Evolutionary conservation across 2,888 invertebrate species (phyloP).

Genomic region (Pyrgus malvae): DNA sequence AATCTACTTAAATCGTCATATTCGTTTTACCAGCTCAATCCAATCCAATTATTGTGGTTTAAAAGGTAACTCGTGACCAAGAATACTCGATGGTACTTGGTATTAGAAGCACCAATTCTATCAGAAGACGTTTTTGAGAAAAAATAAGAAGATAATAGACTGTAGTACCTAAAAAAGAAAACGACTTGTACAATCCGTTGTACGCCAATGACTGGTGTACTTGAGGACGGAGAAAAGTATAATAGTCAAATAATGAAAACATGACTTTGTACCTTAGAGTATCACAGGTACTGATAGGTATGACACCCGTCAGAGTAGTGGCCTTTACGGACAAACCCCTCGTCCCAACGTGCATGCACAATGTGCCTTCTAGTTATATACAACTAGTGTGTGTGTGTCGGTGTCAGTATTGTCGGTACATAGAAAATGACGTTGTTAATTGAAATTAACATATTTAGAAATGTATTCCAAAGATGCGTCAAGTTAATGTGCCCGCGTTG

Average conservation of each 20-base stretch:
- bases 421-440: too few relatives aligned
- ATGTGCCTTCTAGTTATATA: too few relatives aligned
- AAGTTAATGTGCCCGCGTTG: too few relatives aligned
- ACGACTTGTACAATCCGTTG: neutral
- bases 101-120: constrained; percentile 15
- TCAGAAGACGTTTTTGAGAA: constrained; percentile 5
- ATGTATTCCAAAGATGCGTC: too few relatives aligned
- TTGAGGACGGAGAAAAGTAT: neutral
- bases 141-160: constrained; percentile 13
- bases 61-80: neutral
- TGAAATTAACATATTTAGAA: too few relatives aligned
- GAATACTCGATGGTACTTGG: too few relatives aligned
- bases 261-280: neutral
- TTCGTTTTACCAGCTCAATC: neutral
- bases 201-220: neutral
- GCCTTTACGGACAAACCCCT: too few relatives aligned
- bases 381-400: too few relatives aligned
- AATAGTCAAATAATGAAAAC: neutral
- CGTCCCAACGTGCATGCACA: too few relatives aligned
- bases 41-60: neutral
- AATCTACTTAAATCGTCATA: neutral
- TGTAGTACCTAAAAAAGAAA: constrained; percentile 5
- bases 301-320: too few relatives aligned
- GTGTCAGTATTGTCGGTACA: too few relatives aligned
- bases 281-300: too few relatives aligned